phyloP scores from a whole-genome alignment of 1,140 invertebrate species.

The Cydia pomonella region DNA sequence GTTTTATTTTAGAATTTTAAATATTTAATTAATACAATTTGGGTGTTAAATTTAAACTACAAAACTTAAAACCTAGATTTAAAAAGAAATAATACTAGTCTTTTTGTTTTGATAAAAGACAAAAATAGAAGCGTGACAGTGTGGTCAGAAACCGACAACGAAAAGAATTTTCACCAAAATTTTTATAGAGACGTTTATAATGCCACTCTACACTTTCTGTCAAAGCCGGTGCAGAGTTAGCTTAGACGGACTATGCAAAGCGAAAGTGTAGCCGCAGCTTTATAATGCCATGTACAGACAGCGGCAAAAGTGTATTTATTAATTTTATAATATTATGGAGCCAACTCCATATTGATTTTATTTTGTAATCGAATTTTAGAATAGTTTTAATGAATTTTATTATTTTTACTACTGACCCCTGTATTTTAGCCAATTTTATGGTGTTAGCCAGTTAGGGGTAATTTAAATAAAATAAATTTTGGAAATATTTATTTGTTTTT shows the following conservation, averaged over 20 bases:
- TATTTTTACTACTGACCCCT: constrained; percentile 29
- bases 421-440: constrained; percentile 11
- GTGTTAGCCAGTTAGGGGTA: constrained; percentile 27
- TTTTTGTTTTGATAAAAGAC: too few species aligned
- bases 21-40: too few species aligned
- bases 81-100: too few species aligned
- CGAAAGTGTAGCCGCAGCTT: constrained; percentile 6
- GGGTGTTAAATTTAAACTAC: too few species aligned
- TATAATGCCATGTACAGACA: constrained; percentile 28
- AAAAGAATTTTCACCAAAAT: too few species aligned
- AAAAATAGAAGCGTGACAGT: too few species aligned
- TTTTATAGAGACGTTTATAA: too few species aligned
- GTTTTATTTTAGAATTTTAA: too few species aligned
- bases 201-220: constrained; percentile 58
- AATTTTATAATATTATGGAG: background rate
- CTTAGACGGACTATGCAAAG: background rate
- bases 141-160: too few species aligned
- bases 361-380: constrained; percentile 32
- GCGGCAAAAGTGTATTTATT: constrained; percentile 30
- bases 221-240: constrained; percentile 59
- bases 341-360: constrained; percentile 3
- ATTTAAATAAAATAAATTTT: constrained; percentile 27
- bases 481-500: constrained; percentile 5
- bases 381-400: constrained; percentile 31
- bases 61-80: too few species aligned